Evolutionary conservation across 2,797 vertebrate species (phyloP).

Genomic region (Sebastes dallii): DNA sequence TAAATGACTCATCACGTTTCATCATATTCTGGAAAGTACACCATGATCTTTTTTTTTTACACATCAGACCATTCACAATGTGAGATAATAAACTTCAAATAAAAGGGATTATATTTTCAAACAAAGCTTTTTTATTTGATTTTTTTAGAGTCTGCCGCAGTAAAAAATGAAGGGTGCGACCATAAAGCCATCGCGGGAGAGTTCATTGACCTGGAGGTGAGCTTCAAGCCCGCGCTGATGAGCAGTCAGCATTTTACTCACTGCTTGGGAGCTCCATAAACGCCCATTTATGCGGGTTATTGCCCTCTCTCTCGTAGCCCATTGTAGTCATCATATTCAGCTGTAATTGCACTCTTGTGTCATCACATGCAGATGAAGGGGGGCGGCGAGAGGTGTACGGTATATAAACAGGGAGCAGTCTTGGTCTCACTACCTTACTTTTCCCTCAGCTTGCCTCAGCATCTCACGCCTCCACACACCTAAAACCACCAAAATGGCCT

Average conservation of each 20-base stretch:
- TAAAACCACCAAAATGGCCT: slow-evolving; percentile 84
- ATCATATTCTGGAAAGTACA: not conserved
- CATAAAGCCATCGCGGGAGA: slow-evolving; percentile 48
- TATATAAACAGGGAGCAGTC: slow-evolving; percentile 69
- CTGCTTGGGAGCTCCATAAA: slow-evolving; percentile 65
- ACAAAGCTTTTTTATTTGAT: slow-evolving; percentile 52
- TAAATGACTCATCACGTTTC: slow-evolving; percentile 1
- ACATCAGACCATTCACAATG: slow-evolving; percentile 8
- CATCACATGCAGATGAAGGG: slow-evolving; percentile 57
- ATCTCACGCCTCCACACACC: slow-evolving; percentile 39
- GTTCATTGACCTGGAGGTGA: slow-evolving; percentile 77
- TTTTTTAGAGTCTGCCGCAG: slow-evolving; percentile 21
- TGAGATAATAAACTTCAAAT: slow-evolving; percentile 37
- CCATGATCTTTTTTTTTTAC: slow-evolving; percentile 23
- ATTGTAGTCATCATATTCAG: slow-evolving; percentile 59
- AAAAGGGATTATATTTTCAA: slow-evolving; percentile 14
- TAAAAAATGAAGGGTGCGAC: slow-evolving; percentile 51
- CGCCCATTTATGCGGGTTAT: slow-evolving; percentile 54
- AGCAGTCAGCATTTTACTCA: slow-evolving; percentile 69
- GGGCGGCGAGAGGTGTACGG: slow-evolving; percentile 32
- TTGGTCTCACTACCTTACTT: slow-evolving; percentile 57
- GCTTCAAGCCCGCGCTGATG: slow-evolving; percentile 41
- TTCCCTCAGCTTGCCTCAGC: slow-evolving; percentile 57
- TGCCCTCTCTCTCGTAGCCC: slow-evolving; percentile 40
- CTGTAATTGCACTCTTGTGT: slow-evolving; percentile 59